Percentiles rank a stretch among this genome's conserved stretches.
phyloP scores from a whole-genome alignment of 2,888 invertebrate genomes.

The Phyto melanocephala region DNA sequence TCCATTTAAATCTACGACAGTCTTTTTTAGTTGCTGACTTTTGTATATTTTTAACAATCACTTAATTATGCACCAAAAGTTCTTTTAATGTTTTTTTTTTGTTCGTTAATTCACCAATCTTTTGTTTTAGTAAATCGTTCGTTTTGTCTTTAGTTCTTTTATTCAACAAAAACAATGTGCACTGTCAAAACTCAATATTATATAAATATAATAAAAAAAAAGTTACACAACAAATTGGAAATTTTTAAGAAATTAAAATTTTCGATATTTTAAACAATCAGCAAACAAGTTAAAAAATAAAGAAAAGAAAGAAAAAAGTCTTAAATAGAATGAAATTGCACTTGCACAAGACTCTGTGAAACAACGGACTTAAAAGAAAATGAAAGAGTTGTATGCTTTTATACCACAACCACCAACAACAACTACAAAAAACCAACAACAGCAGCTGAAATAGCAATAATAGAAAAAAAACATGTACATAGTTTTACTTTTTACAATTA shows the following conservation, averaged over 20 bases:
- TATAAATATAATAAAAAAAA: too few species aligned
- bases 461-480: constrained; percentile 22
- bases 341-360: constrained; percentile 79
- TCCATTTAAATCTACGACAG: too few species aligned
- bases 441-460: constrained; percentile 5
- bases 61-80: neutral
- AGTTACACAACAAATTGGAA: neutral
- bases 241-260: too few species aligned
- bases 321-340: too few species aligned
- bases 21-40: neutral
- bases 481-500: neutral
- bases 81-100: too few species aligned
- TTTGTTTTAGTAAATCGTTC: neutral
- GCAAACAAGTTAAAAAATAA: too few species aligned
- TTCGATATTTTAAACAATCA: too few species aligned
- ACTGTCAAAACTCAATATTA: neutral
- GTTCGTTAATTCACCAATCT: constrained; percentile 62
- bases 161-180: too few species aligned
- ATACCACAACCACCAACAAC: constrained; percentile 72
- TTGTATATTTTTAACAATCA: neutral
- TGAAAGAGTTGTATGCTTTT: constrained; percentile 77
- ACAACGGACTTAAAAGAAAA: constrained; percentile 79
- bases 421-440: constrained; percentile 5
- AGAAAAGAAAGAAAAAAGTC: too few species aligned
- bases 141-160: neutral